Evolutionary conservation across 2,888 invertebrate species (phyloP), one percentile per base, ranked within the genome.

Genomic region (Cheilosia urbana): DNA sequence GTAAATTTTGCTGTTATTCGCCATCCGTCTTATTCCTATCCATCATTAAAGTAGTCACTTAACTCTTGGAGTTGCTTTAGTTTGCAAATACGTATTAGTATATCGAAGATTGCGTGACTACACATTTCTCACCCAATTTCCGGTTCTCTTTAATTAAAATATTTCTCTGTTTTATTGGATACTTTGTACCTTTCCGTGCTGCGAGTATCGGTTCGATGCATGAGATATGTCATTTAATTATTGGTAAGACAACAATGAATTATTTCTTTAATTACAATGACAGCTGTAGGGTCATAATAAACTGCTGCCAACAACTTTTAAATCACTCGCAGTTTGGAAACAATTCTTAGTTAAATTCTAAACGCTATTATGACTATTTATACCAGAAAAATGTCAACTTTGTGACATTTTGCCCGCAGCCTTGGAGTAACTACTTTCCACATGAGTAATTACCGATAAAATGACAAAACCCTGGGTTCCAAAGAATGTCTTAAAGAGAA

Each of bases 81-180:
- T 47, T 47, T 19, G 47, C 9, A 47, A 17, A 19, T 17, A 45
- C 9, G 42, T 49, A 62, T 51, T 21, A 5, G 15, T 51, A 15
- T 5, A 11, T 30, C 21, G 4, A 13, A 69, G 58, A 69, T 72
- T 60, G 42, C 13, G 51, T 42, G 27, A 51, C 40, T 62, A 42
- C 40, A 40, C 62, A 72, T 49, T 62, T 45, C 51, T 53, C 30
- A 53, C 51, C 40, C 60, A 62, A 62, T 62, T 51, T 62, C 42
- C 62, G 62, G 42, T 62, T n/a, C 62, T 62, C 15, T 72, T 62
- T 51, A 53, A 47, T 69, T 69, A 47, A 69, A 49, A 58, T 24
- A 47, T 34, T 58, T 47, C 34, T 66, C 21, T 63, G 57, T 34
- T 53, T 40, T 55, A 77, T 69, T 71, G 60, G 62, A 69, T 77